These are phyloP conservation scores for Xerus rutilus DNA, from an alignment of 2,797 vertebrate genomes.

Conservation along the genomic window DNA sequence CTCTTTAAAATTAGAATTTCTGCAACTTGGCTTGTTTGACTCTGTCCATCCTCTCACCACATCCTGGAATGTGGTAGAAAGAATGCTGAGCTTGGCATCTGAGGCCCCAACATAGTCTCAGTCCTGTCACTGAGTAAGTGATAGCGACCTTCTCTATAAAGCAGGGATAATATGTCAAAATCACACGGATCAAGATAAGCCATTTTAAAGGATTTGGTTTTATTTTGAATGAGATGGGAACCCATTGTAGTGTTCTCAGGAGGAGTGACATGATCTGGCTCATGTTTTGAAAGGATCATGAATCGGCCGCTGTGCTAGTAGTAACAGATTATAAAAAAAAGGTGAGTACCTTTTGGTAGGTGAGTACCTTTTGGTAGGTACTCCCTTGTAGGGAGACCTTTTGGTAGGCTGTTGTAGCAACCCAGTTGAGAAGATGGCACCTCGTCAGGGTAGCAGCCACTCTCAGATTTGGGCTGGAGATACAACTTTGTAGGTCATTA, in stretches of 20 bases:
- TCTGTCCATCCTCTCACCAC: too few relatives aligned
- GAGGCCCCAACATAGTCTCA: not conserved
- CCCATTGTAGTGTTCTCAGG: not conserved
- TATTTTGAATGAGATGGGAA: not conserved
- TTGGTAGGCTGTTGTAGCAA: not conserved
- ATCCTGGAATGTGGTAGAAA: not conserved
- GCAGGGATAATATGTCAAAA: not conserved
- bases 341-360: too few relatives aligned
- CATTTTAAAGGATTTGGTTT: not conserved
- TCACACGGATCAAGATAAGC: not conserved
- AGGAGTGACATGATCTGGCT: not conserved
- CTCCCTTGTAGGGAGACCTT: not conserved
- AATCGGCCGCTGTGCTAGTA: not conserved
- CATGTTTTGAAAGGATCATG: not conserved
- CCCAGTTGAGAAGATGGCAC: not conserved
- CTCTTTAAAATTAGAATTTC: not conserved
- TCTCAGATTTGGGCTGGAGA: not conserved
- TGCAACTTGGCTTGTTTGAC: not conserved
- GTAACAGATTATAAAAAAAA: not conserved
- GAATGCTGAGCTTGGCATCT: not conserved
- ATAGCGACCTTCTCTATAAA: constrained; percentile 5
- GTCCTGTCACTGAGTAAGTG: not conserved
- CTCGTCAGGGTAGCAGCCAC: not conserved
- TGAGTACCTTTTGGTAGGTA: too few relatives aligned
- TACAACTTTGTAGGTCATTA: not conserved